Base-by-base conservation (phyloP, 1,140 invertebrate species). In the Megalonaias nervosa region DNA sequence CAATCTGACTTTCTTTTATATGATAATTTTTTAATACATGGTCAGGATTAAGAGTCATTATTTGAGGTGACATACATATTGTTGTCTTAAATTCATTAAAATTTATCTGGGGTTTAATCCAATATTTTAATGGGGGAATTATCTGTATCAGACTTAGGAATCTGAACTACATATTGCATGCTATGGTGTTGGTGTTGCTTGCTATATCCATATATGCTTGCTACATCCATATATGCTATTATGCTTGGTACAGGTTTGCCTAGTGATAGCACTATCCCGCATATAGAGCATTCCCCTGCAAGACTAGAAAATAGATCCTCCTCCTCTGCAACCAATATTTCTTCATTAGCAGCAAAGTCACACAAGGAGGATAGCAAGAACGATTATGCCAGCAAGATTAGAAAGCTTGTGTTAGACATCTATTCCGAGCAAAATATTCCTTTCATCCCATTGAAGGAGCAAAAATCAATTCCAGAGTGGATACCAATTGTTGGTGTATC, bases 351-450 rank as follows among this genome's bases (percentile, higher is more conserved):
- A 26, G 21, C 66, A 21, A n/a, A 59, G 38, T 60, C 21, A 61
- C 38, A 15, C 5, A 57, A 57, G 60, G 72, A 67, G 17, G 59
- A 38, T n/a, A 67, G 67, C 15, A 2, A 38, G 26, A 68, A 38
- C 0, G 59, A 69, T 69, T 76, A 67, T 65, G 74, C 68, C 21
- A 56, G 21, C 57, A 66, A 78, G 31, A 56, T 78, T n/a, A 68
- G 68, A 67, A 58, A 67, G 59, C 26, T 78, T 31, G 74, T 78
- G 21, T 73, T 69, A 69, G 76, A 78, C 65, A 61, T 78, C 16
- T 78, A 78, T 58, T 78, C 76, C 15, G 76, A 78, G 48, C 58
- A 67, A n/a, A 66, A 65, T 38, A 67, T 78, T 21, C 70, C 76
- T 11, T 78, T 78, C 74, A 23, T 55, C 19, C 76, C 71, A 21